A percentile compares a stretch with the other conserved stretches of the same genome.
Evolutionary conservation across 2,113 vertebrate genomes (phyloP).

Genomic region (Casuarius casuarius): DNA sequence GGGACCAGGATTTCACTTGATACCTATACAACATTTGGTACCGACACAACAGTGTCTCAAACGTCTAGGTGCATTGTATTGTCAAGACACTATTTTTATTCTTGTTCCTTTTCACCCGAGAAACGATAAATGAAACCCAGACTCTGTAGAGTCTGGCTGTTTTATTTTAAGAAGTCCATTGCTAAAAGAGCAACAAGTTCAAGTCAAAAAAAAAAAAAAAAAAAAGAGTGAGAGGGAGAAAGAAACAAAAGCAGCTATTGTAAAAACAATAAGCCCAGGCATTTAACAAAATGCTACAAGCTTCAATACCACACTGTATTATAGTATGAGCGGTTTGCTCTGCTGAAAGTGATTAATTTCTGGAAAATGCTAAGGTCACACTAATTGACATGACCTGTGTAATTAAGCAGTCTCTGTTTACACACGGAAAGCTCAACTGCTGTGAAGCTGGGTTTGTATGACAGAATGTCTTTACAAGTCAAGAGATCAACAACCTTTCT

Average conservation of each 20-base stretch:
- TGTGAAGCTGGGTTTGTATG: slow-evolving; percentile 76
- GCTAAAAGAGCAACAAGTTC: slow-evolving; percentile 35
- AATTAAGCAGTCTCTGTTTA: slow-evolving; percentile 88
- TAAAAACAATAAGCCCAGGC: slow-evolving; percentile 51
- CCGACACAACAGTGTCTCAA: not conserved
- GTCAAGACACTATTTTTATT: not conserved
- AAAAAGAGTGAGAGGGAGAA: not conserved
- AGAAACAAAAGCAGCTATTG: slow-evolving; percentile 43
- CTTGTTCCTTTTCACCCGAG: not conserved
- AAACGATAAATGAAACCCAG: slow-evolving; percentile 34
- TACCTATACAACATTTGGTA: not conserved
- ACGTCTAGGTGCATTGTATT: not conserved
- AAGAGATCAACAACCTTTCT: slow-evolving; percentile 83
- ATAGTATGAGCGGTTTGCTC: slow-evolving; percentile 45
- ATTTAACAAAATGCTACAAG: slow-evolving; percentile 40
- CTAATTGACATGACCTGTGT: slow-evolving; percentile 86
- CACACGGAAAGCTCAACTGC: slow-evolving; percentile 76
- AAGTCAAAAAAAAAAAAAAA: slow-evolving; percentile 7
- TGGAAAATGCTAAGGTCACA: slow-evolving; percentile 82
- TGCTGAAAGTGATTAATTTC: slow-evolving; percentile 84
- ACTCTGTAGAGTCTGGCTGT: not conserved
- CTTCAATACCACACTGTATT: slow-evolving; percentile 68
- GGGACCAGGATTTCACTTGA: not conserved
- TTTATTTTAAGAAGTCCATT: slow-evolving; percentile 52
- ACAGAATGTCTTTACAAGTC: slow-evolving; percentile 85